phyloP scores from a whole-genome alignment of 1,140 invertebrate species.

The Eupristina koningsbergeri region DNA sequence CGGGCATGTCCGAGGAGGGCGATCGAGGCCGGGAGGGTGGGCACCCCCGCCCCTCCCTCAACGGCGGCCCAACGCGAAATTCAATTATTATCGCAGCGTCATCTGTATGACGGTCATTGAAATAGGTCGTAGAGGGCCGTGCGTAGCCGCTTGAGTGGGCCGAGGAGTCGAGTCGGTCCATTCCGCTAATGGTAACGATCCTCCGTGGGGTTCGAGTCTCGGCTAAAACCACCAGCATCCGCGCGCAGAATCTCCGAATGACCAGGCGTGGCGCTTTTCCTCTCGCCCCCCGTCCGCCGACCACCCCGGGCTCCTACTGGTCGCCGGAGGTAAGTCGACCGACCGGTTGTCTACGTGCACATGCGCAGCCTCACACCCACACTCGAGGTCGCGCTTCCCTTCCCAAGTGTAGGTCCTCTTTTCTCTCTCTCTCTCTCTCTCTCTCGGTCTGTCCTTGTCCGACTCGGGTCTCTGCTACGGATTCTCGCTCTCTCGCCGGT shows the following conservation, averaged over 20 bases:
- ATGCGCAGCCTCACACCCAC: neutral
- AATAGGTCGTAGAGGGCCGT: constrained; percentile 69
- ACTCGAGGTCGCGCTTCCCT: neutral
- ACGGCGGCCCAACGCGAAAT: constrained; percentile 46
- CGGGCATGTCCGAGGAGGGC: neutral
- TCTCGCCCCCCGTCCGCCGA: neutral
- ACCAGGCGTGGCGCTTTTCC: constrained; percentile 55
- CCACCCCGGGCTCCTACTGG: neutral
- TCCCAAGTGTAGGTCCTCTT: neutral
- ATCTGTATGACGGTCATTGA: constrained; percentile 73
- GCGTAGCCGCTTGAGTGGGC: constrained; percentile 6
- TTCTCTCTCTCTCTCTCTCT: too few species aligned
- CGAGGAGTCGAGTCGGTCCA: constrained; percentile 60
- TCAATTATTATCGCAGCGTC: constrained; percentile 72
- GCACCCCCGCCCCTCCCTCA: neutral
- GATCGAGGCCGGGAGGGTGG: neutral
- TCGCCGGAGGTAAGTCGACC: neutral
- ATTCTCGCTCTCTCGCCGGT: constrained; percentile 5
- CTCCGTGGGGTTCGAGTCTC: constrained; percentile 69
- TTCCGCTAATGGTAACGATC: constrained; percentile 74
- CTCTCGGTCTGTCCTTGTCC: neutral
- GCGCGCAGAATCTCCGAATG: constrained; percentile 17
- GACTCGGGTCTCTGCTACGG: neutral
- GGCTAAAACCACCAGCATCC: constrained; percentile 62
- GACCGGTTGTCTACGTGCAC: constrained; percentile 19